Evolutionary conservation across 2,113 vertebrate species (phyloP), one percentile per base, ranked within the genome.

Genomic region (Bagarius yarrelli): DNA sequence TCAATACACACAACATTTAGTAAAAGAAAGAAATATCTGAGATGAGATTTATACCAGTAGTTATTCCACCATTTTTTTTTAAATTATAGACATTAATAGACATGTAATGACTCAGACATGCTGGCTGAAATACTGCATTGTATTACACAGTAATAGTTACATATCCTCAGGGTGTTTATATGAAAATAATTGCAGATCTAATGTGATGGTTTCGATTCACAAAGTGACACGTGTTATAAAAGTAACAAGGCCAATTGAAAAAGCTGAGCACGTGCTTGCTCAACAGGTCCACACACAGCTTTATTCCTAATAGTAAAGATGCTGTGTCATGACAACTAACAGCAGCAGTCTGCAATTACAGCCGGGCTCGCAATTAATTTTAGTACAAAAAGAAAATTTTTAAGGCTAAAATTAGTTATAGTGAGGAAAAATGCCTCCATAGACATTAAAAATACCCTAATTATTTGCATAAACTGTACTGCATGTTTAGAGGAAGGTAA

Each of bases 251-350:
- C 34, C 64, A 32, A 82, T 47, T 69, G n/a, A 75, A 40, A 75
- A 13, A 57, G 52, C 52, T 76, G 64, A 80, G 67, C 60, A 72
- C 21, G 70, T 64, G 36, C 40, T 34, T 40, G 32, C 44, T 61
- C 56, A 69, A 80, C 67, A 72, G 67, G 78, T 61, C 59, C 19
- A 40, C 23, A 55, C 15, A 64, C n/a, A 27, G 79, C 66, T 84
- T 78, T 73, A 59, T 77, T 81, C 40, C 77, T 77, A 34, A 63
- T 47, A 59, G 36, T 34, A 40, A 59, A 64, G 50, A 52, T 61
- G n/a, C 78, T 44, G 27, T 57, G 72, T 76, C 60, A 50, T 74
- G 76, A 16, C 50, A 19, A 56, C 66, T 64, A 52, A 73, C 63
- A 67, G 76, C 30, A 67, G 52, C 50, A 69, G 14, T 72, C 47